Percentiles rank a stretch among this genome's conserved stretches.
Evolutionary conservation across 2,888 invertebrate genomes (phyloP).

Genomic region (Lottia scabra): DNA sequence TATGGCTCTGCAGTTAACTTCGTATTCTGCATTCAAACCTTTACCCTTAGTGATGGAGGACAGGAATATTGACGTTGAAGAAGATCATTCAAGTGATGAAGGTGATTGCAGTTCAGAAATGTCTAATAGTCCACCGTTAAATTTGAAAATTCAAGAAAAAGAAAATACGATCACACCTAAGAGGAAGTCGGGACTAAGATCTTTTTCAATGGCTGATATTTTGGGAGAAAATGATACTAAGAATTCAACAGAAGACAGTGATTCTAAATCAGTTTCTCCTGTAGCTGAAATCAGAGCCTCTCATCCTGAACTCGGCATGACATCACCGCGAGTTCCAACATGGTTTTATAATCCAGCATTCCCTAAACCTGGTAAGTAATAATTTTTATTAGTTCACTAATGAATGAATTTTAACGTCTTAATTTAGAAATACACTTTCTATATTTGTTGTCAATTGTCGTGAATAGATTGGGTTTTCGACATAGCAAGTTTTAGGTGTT

Average conservation of each 20-base stretch:
- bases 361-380: background rate
- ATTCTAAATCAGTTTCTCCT: background rate
- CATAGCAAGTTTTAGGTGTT: too few relatives aligned
- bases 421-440: too few relatives aligned
- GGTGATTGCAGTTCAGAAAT: background rate
- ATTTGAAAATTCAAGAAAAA: background rate
- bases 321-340: background rate
- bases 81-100: background rate
- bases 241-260: background rate
- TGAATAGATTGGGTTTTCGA: too few relatives aligned
- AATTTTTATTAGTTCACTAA: background rate
- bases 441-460: too few relatives aligned
- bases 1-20: background rate
- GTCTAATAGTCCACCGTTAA: background rate
- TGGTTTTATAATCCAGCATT: background rate
- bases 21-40: background rate
- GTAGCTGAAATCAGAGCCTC: background rate
- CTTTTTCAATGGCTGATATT: slow-evolving; percentile 1
- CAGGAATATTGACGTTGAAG: background rate
- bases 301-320: background rate
- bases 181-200: background rate
- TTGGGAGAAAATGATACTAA: background rate
- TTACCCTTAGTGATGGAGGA: background rate
- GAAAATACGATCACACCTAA: background rate
- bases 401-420: too few relatives aligned